Evolutionary conservation across 2,797 vertebrate genomes (phyloP).

Genomic region (Pangasius krempfi): DNA sequence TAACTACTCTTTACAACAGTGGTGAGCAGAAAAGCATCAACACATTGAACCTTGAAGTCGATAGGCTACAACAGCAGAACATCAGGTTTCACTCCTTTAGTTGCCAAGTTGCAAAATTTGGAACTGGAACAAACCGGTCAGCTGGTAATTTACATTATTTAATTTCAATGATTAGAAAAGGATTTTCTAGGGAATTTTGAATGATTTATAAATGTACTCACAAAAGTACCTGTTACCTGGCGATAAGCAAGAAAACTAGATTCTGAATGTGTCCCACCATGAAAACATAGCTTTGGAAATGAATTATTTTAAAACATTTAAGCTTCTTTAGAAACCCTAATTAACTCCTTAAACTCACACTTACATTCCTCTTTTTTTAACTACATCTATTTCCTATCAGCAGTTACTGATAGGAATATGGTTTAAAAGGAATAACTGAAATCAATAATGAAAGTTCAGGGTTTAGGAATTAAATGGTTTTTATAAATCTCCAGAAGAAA

Average conservation of each 20-base stretch:
- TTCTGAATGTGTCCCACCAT: background rate
- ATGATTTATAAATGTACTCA: background rate
- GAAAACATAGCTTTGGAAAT: background rate
- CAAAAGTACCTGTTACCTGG: background rate
- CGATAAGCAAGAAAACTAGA: background rate
- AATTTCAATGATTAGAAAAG: background rate
- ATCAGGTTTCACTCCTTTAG: background rate
- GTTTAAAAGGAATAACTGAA: background rate
- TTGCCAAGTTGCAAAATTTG: background rate
- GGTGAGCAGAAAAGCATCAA: background rate
- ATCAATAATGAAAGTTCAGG: background rate
- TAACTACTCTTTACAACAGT: background rate
- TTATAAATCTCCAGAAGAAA: background rate
- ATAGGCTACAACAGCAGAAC: background rate
- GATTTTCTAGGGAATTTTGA: background rate
- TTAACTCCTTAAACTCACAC: background rate
- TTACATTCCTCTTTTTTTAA: background rate
- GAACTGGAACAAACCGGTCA: background rate
- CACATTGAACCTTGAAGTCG: background rate
- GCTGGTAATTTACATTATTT: background rate
- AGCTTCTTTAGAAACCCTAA: background rate
- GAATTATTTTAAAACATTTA: background rate
- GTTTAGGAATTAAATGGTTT: background rate
- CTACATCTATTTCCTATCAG: background rate
- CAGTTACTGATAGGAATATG: background rate